Percentiles rank a stretch among this genome's conserved stretches.
Conservation (phyloP, 2,113 vertebrate species). For the Platysteira castanea region DNA sequence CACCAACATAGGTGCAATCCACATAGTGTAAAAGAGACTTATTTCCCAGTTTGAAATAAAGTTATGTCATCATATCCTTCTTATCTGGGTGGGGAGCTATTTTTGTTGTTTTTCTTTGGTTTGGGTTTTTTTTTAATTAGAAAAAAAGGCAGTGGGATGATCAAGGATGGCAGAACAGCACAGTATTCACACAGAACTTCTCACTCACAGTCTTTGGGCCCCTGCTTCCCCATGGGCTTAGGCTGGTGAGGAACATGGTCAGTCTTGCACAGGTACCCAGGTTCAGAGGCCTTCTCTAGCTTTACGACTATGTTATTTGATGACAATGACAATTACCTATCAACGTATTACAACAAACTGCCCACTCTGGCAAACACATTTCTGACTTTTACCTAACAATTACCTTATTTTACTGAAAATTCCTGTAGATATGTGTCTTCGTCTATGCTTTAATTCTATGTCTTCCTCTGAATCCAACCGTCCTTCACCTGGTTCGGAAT, state of each 20-base stretch:
- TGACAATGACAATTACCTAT: not conserved
- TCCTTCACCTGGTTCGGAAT: not conserved
- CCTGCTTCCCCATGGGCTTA: not conserved
- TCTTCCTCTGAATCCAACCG: not conserved
- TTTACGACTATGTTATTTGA: not conserved
- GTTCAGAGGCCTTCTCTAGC: not conserved
- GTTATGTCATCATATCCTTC: not conserved
- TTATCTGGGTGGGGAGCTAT: not conserved
- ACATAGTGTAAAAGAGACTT: not conserved
- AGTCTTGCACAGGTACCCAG: not conserved
- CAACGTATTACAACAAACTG: not conserved
- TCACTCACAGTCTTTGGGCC: not conserved
- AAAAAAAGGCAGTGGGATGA: not conserved
- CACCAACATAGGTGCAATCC: not conserved
- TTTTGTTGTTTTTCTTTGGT: not conserved
- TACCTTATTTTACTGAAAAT: not conserved
- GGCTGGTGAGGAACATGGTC: not conserved
- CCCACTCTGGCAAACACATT: not conserved
- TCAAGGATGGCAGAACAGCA: not conserved
- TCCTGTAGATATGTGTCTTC: not conserved
- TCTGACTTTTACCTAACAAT: not conserved
- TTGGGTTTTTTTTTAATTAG: not conserved
- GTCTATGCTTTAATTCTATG: not conserved
- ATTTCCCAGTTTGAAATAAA: not conserved
- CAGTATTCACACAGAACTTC: not conserved